These are phyloP conservation scores for Trichonephila inaurata DNA, from an alignment of 1,140 invertebrate species.

Conservation along the genomic window DNA sequence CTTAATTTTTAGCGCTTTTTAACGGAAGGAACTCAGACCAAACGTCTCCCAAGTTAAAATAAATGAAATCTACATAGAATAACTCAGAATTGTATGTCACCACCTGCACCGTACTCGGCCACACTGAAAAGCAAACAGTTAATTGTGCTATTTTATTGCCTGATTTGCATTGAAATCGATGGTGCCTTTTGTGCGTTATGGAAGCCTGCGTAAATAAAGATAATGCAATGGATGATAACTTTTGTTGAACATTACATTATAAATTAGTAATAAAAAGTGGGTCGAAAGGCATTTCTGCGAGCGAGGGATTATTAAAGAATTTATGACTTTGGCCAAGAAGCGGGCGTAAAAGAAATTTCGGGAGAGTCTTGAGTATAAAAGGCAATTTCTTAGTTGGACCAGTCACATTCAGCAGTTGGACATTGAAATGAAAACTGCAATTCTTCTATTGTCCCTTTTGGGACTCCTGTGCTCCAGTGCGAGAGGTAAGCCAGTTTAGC, in stretches of 20 bases:
- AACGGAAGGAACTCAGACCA: neutral
- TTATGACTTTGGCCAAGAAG: neutral
- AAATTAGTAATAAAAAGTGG: neutral
- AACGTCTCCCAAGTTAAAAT: neutral
- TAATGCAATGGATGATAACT: neutral
- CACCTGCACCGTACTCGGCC: neutral
- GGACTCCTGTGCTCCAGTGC: neutral
- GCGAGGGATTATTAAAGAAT: neutral
- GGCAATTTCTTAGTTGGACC: neutral
- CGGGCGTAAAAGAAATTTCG: neutral
- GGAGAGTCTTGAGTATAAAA: neutral
- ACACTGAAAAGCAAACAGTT: too few relatives aligned
- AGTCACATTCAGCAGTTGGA: neutral
- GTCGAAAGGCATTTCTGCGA: neutral
- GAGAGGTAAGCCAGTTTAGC: neutral
- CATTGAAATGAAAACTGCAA: neutral
- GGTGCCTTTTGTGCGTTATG: neutral
- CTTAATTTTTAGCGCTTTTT: neutral
- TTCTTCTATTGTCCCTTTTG: conserved; percentile 21
- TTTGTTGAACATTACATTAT: neutral
- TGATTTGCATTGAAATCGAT: neutral
- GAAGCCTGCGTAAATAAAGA: neutral
- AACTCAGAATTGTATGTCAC: neutral
- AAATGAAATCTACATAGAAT: neutral
- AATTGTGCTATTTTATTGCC: neutral